phyloP scores from a whole-genome alignment of 1,140 invertebrate genomes.

The Eurytemora carolleeae region DNA sequence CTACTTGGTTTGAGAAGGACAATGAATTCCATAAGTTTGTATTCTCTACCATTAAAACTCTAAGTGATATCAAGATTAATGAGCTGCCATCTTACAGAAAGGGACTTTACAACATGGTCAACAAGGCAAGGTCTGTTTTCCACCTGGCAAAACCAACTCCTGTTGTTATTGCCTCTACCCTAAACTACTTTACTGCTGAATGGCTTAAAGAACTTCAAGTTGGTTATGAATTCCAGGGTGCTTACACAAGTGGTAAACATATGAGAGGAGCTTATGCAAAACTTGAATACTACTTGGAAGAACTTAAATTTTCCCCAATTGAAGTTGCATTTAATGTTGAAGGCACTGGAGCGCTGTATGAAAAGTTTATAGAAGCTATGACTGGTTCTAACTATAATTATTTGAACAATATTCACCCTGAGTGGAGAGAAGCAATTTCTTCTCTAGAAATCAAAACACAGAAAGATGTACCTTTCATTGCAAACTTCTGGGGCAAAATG shows the following conservation, averaged over 20 bases:
- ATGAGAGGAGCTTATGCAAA: constrained; percentile 1
- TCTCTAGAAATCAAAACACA: not conserved
- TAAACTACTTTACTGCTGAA: not conserved
- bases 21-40: not conserved
- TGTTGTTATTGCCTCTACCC: not conserved
- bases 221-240: constrained; percentile 1
- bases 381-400: not conserved
- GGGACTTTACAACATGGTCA: not conserved
- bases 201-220: constrained; percentile 1
- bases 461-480: not conserved
- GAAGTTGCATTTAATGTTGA: constrained; percentile 2
- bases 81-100: not conserved
- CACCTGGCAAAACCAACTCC: not conserved
- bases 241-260: not conserved
- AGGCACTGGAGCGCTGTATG: not conserved
- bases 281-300: constrained; percentile 1
- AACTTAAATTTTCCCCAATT: constrained; percentile 6
- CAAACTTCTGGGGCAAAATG: not conserved
- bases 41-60: not conserved
- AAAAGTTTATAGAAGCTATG: not conserved
- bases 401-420: not conserved
- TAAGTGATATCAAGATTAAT: not conserved
- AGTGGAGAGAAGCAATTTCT: not conserved
- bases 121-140: constrained; percentile 7
- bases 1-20: too few species aligned